Conservation (phyloP, 2,888 invertebrate genomes). For the Pachydiplax longipennis region DNA sequence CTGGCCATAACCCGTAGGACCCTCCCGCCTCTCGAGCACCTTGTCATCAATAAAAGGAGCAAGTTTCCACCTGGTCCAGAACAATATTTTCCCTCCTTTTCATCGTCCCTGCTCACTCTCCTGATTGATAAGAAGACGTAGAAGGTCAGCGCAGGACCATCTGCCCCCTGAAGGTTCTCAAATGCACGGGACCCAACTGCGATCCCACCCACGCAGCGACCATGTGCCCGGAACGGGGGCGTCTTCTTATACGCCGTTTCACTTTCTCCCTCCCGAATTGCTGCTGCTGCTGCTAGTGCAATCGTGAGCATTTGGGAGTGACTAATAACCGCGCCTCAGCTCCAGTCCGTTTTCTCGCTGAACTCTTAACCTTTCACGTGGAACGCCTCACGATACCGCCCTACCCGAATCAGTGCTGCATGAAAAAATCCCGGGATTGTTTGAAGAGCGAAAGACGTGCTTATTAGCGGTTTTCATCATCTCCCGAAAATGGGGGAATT, state of each 20-base stretch:
- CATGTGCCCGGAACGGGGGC: neutral
- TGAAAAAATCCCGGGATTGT: too few species aligned
- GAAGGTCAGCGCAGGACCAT: slow-evolving; percentile 23
- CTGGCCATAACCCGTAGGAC: neutral
- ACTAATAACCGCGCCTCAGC: neutral
- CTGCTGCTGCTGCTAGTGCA: neutral
- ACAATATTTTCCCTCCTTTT: neutral
- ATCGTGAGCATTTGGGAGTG: neutral
- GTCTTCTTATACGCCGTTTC: neutral
- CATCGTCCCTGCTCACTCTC: neutral
- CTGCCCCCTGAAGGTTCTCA: slow-evolving; percentile 23
- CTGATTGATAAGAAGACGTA: slow-evolving; percentile 32
- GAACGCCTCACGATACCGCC: neutral
- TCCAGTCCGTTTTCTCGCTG: neutral
- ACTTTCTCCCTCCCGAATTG: neutral
- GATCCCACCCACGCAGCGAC: neutral
- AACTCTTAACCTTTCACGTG: neutral
- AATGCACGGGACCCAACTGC: neutral
- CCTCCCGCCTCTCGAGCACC: neutral
- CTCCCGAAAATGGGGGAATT: too few species aligned
- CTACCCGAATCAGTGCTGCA: too few species aligned
- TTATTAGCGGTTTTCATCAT: too few species aligned
- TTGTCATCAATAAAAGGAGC: slow-evolving; percentile 13
- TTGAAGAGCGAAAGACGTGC: too few species aligned
- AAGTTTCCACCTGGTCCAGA: slow-evolving; percentile 37